Conservation (phyloP, 2,113 vertebrate species). For the Cricetomys ansorgei region DNA sequence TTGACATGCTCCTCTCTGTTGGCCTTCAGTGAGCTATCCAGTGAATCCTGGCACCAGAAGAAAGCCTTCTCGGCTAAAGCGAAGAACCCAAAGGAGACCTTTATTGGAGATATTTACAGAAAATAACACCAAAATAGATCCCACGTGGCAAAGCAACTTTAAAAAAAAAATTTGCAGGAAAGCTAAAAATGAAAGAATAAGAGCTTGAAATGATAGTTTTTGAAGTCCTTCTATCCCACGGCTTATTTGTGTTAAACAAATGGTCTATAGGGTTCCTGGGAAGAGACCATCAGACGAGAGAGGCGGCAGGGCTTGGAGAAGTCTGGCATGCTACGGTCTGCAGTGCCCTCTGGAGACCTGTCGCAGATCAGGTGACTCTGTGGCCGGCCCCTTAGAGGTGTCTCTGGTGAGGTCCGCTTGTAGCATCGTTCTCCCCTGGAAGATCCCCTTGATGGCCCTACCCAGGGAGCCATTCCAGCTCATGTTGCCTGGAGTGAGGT, state of each 20-base stretch:
- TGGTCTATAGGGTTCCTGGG: background rate
- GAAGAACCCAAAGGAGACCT: background rate
- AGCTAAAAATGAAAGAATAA: background rate
- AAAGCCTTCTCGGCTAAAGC: background rate
- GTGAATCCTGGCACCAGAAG: background rate
- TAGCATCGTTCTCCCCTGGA: background rate
- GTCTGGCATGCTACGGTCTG: background rate
- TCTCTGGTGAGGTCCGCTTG: background rate
- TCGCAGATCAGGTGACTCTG: background rate
- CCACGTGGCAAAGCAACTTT: background rate
- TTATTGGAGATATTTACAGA: background rate
- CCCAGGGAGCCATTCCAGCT: background rate
- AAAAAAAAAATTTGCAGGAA: background rate
- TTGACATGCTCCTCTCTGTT: background rate
- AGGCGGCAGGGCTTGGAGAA: background rate
- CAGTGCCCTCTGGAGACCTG: background rate
- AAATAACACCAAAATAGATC: conserved; percentile 24
- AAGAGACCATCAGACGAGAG: background rate
- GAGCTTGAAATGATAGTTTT: background rate
- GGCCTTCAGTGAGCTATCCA: background rate
- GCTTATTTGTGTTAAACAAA: background rate
- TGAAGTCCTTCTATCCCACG: background rate
- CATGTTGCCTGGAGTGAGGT: background rate
- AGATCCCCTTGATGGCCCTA: background rate
- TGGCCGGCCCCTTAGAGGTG: background rate